Evolutionary conservation across 2,888 invertebrate genomes (phyloP), one percentile per base, ranked within the genome.

Genomic region (Silvanus unidentatus): DNA sequence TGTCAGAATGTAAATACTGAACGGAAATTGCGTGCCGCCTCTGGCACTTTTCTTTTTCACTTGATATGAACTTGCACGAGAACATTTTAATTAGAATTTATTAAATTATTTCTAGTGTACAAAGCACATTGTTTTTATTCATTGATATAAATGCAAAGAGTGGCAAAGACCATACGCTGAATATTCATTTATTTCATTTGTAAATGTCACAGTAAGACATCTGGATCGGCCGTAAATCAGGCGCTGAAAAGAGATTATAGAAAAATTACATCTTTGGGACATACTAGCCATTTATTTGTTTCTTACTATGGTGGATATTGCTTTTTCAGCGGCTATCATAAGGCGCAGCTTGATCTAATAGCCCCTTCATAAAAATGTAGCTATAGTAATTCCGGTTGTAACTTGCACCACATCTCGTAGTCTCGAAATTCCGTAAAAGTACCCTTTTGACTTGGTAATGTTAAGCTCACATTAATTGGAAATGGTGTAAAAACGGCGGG

Each of bases 1-100:
- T 64, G 64, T 65, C 65, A 64, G 63, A 52, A 57, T 37, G 37
- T 37, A 37, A 37, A 37, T 37, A 37, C 15, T 16, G 16, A 37
- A 37, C 37, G 37, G 37, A 37, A 37, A 37, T 37, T 37, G 37
- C 37, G 37, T 37, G 37, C 9, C 37, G 37, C 37, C 37, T 16
- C 16, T 16, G 16, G 37, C 37, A 37, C 37, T 37, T 37, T 37
- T 37, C 37, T 37, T 37, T 37, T 37, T 37, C 15, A 37, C 16
- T 37, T 37, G 14, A 37, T 37, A 37, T 16, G 16, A 37, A 37
- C 37, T 37, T 12, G 32, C 32, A 37, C 37, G 12, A 9, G 37
- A 37, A 37, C 37, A n/a, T 37, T 37, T 37, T 37, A 37, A 37
- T 37, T 37, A 37, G 14, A 37, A 37, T 37, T 37, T 37, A 37